These are phyloP conservation scores for Lasioglossum oenotherae DNA, from an alignment of 2,888 invertebrate species.

Conservation along the genomic window DNA sequence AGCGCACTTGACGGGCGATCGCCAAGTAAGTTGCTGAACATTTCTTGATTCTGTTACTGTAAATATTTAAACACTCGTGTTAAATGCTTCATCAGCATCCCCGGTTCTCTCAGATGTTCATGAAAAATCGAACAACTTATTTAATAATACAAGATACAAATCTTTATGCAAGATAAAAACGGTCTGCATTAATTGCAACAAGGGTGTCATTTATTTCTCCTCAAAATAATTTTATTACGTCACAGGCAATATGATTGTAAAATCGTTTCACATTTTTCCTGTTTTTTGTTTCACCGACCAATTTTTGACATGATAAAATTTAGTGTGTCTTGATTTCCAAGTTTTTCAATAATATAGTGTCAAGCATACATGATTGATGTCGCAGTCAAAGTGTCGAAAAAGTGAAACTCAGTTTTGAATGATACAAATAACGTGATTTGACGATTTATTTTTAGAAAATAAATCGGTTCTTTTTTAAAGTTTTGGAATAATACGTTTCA, in stretches of 20 bases:
- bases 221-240: background rate
- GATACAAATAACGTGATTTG: no score
- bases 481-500: no score
- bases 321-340: no score
- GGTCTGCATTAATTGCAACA: background rate
- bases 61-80: background rate
- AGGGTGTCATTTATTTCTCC: background rate
- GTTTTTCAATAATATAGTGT: no score
- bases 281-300: background rate
- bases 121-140: no score
- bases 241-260: background rate
- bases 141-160: no score
- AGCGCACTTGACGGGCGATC: conserved; percentile 95
- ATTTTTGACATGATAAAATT: background rate
- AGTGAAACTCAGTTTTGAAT: no score
- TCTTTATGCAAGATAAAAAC: background rate
- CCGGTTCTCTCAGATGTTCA: background rate
- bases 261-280: background rate
- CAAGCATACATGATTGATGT: no score
- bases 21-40: conserved; percentile 84
- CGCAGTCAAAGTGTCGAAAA: no score
- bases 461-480: no score
- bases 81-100: background rate
- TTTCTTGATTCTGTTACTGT: background rate
- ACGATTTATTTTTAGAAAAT: no score